A percentile compares a stretch with the other conserved stretches of the same genome.
Conservation (phyloP, 2,113 vertebrate species). For the Bujurquina vittata region DNA sequence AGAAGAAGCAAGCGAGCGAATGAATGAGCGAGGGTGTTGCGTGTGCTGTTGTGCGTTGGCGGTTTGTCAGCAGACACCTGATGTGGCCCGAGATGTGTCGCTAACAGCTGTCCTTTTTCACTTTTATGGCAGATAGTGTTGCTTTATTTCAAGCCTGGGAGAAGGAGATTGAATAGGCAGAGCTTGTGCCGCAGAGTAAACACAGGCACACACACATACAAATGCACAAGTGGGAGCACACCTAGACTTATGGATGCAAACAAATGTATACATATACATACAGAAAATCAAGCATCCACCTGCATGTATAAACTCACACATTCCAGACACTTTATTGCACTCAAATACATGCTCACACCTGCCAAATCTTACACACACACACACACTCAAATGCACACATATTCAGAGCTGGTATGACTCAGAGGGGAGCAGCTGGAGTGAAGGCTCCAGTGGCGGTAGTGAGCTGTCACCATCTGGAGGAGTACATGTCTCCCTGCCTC, state of each 20-base stretch:
- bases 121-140: conserved; percentile 12
- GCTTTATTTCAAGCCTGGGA: conserved; percentile 19
- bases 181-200: conserved; percentile 42
- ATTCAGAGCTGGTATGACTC: conserved; percentile 66
- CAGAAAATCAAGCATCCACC: not conserved
- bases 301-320: not conserved
- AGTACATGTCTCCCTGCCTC: conserved; percentile 60
- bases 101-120: conserved; percentile 28
- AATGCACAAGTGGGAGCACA: not conserved
- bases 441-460: conserved; percentile 67
- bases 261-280: not conserved
- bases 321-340: not conserved
- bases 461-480: conserved; percentile 79
- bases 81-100: conserved; percentile 32
- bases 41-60: not conserved
- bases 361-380: conserved; percentile 30
- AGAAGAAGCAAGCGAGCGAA: not conserved
- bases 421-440: conserved; percentile 77
- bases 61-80: conserved; percentile 34
- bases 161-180: conserved; percentile 16
- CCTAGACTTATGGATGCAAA: not conserved
- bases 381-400: conserved; percentile 23
- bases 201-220: conserved; percentile 10
- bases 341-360: conserved; percentile 15
- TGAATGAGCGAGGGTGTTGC: conserved; percentile 17